Conservation (phyloP, 1,140 invertebrate genomes). For the Trichoplusia ni region DNA sequence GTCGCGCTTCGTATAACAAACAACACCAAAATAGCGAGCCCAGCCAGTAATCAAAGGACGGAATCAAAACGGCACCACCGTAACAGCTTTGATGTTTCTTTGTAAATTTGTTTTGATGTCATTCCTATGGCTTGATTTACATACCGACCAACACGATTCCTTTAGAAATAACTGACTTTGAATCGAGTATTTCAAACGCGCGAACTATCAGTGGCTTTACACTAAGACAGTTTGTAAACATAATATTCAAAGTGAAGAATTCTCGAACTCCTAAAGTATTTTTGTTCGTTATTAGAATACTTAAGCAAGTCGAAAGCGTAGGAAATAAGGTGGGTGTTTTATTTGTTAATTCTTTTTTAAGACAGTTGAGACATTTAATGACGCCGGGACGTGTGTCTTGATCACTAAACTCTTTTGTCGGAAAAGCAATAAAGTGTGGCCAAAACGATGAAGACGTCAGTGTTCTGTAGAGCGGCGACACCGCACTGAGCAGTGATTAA, state of each 20-base stretch:
- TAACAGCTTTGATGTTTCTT: constrained; percentile 65
- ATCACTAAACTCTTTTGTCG: constrained; percentile 43
- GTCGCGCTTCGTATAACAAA: constrained; percentile 31
- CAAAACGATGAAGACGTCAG: constrained; percentile 40
- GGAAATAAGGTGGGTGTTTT: constrained; percentile 4
- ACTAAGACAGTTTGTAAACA: constrained; percentile 10
- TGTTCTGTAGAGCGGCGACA: constrained; percentile 43
- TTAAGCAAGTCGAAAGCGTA: constrained; percentile 29
- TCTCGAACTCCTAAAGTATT: constrained; percentile 6
- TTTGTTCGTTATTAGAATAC: constrained; percentile 35
- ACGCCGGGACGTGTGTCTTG: constrained; percentile 41
- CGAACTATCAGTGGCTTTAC: constrained; percentile 13
- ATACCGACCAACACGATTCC: constrained; percentile 33
- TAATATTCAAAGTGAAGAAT: constrained; percentile 13
- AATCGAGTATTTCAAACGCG: constrained; percentile 25
- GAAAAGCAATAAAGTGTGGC: constrained; percentile 46
- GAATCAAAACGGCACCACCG: constrained; percentile 63
- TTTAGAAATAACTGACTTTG: constrained; percentile 40
- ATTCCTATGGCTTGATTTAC: constrained; percentile 48
- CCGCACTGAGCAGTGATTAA: constrained; percentile 55
- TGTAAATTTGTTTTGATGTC: constrained; percentile 51
- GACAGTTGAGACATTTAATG: constrained; percentile 45
- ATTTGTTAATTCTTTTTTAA: constrained; percentile 47
- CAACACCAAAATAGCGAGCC: constrained; percentile 59
- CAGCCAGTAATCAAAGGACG: constrained; percentile 65